Evolutionary conservation across 2,113 vertebrate genomes (phyloP).

Genomic region (Sapayoa aenigma): DNA sequence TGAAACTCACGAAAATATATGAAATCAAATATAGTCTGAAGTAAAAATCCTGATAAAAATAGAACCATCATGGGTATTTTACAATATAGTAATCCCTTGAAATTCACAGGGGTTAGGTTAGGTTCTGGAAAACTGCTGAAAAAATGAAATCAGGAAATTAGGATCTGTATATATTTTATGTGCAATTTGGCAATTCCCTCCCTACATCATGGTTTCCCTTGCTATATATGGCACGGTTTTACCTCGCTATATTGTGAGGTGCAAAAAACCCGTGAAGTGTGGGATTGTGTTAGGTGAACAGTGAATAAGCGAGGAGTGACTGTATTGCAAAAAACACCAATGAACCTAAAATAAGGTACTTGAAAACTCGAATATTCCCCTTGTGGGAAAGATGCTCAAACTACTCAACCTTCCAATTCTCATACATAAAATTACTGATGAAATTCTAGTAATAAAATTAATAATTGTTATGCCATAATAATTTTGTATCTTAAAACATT

Average conservation of each 20-base stretch:
- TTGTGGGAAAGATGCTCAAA: neutral
- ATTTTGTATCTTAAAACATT: neutral
- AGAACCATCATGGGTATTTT: neutral
- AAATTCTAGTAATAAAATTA: neutral
- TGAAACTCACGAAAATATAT: neutral
- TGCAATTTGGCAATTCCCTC: too few species aligned
- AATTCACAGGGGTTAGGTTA: too few species aligned
- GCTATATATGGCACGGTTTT: too few species aligned
- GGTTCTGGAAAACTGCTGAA: too few species aligned
- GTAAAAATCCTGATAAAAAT: neutral
- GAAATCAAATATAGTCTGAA: neutral
- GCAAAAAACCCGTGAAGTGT: too few species aligned
- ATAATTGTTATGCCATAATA: neutral
- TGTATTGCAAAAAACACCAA: neutral
- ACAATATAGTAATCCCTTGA: too few species aligned
- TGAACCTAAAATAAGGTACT: neutral
- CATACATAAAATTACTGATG: neutral
- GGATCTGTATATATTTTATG: too few species aligned
- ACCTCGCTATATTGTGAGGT: too few species aligned
- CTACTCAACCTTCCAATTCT: neutral
- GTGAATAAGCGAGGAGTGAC: too few species aligned
- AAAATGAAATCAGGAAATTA: too few species aligned
- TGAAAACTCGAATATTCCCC: neutral
- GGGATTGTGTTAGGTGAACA: too few species aligned
- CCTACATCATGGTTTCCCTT: too few species aligned